Evolutionary conservation across 2,888 invertebrate genomes (phyloP).

Genomic region (Orchesellides sinensis): DNA sequence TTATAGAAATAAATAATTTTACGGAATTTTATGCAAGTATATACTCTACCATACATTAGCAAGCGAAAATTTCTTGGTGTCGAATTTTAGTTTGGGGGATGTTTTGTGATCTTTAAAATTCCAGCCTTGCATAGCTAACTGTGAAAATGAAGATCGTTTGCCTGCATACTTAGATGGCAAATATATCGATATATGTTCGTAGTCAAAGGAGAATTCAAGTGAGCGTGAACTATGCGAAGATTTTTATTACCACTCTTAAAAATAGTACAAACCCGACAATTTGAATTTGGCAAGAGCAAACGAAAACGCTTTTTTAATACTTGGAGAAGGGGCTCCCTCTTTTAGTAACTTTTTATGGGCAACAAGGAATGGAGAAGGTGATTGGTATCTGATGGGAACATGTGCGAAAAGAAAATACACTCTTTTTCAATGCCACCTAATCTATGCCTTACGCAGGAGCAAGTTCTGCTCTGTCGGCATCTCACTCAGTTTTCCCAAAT

Average conservation of each 20-base stretch:
- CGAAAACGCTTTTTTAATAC: background rate
- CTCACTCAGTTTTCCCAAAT: background rate
- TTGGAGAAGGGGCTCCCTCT: background rate
- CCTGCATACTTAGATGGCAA: background rate
- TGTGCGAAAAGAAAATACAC: background rate
- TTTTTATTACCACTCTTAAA: background rate
- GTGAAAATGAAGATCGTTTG: background rate
- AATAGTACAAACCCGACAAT: background rate
- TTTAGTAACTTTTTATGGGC: background rate
- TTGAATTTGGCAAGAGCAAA: constrained; percentile 19
- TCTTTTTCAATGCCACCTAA: too few species aligned
- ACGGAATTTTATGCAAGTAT: too few species aligned
- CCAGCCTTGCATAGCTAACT: background rate
- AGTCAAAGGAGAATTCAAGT: background rate
- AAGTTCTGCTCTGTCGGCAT: background rate
- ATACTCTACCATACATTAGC: too few species aligned
- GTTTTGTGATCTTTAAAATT: background rate
- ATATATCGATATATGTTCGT: background rate
- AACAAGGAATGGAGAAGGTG: background rate
- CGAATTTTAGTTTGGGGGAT: background rate
- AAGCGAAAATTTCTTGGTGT: too few species aligned
- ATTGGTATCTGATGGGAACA: background rate
- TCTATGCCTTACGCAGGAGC: background rate
- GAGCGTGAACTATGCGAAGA: constrained; percentile 7
- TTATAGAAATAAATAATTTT: too few species aligned